phyloP scores from a whole-genome alignment of 2,888 invertebrate genomes.

The Ophion obscuratus region DNA sequence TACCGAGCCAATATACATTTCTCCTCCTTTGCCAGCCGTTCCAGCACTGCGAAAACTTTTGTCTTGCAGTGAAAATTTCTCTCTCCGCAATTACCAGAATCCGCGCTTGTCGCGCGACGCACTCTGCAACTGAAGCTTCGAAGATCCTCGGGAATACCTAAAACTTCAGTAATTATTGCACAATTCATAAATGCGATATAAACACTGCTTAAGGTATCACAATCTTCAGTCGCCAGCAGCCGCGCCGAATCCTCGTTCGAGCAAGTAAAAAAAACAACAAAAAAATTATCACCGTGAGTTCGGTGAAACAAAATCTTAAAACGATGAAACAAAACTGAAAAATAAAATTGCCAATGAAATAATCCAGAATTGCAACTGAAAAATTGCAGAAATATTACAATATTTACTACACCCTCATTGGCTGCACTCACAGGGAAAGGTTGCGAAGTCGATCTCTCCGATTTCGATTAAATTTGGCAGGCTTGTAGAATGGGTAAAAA shows the following conservation, averaged over 20 bases:
- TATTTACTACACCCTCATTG: too few relatives aligned
- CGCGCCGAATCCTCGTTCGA: background rate
- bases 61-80: slow-evolving; percentile 27
- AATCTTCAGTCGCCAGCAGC: background rate
- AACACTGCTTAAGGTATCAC: background rate
- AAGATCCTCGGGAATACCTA: slow-evolving; percentile 12
- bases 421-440: too few relatives aligned
- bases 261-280: background rate
- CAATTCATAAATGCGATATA: slow-evolving; percentile 2
- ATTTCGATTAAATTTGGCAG: too few relatives aligned
- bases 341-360: too few relatives aligned
- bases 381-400: too few relatives aligned
- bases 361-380: too few relatives aligned
- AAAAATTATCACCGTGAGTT: background rate
- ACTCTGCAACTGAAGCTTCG: slow-evolving; percentile 1
- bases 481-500: too few relatives aligned
- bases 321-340: too few relatives aligned
- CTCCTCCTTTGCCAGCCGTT: slow-evolving; percentile 32
- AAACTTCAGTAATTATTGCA: slow-evolving; percentile 16
- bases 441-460: too few relatives aligned
- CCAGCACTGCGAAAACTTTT: slow-evolving; percentile 38
- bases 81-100: slow-evolving; percentile 21
- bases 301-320: too few relatives aligned
- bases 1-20: slow-evolving; percentile 61
- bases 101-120: slow-evolving; percentile 5